Evolutionary conservation across 2,113 vertebrate species (phyloP).

Genomic region (Garra rufa): DNA sequence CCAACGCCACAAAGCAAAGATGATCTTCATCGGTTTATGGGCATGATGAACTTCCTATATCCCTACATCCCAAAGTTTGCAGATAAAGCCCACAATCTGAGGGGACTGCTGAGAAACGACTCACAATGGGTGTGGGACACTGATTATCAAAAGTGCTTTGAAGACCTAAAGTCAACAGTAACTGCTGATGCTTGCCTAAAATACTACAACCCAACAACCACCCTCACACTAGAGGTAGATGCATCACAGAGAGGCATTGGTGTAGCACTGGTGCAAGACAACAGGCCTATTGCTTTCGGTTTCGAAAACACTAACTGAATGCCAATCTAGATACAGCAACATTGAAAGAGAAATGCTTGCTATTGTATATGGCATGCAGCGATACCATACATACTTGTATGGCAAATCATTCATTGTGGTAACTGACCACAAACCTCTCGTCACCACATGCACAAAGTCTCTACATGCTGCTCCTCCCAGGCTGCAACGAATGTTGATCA

Average conservation of each 20-base stretch:
- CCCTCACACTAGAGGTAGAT: neutral
- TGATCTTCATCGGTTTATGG: too few species aligned
- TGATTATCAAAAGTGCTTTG: slow-evolving; percentile 35
- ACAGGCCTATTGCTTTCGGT: slow-evolving; percentile 33
- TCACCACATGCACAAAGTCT: slow-evolving; percentile 42
- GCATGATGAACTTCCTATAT: too few species aligned
- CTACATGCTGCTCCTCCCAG: slow-evolving; percentile 33
- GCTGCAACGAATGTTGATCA: slow-evolving; percentile 17
- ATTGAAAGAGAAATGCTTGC: slow-evolving; percentile 23
- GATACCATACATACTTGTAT: slow-evolving; percentile 31
- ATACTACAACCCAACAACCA: slow-evolving; percentile 11
- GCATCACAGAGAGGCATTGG: neutral
- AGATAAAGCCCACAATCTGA: too few species aligned
- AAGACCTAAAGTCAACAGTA: slow-evolving; percentile 30
- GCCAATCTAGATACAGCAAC: slow-evolving; percentile 43
- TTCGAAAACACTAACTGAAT: slow-evolving; percentile 42
- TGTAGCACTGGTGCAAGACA: neutral
- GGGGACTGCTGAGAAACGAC: too few species aligned
- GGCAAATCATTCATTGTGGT: slow-evolving; percentile 6
- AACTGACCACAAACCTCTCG: slow-evolving; percentile 19
- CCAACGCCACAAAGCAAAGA: too few species aligned
- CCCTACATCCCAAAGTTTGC: too few species aligned
- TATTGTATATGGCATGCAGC: slow-evolving; percentile 20
- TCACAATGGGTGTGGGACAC: slow-evolving; percentile 38
- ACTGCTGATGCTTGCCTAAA: slow-evolving; percentile 21